A percentile compares a stretch with the other conserved stretches of the same genome.
Evolutionary conservation across 2,797 vertebrate genomes (phyloP).

Genomic region (Thripadectes ignobilis): DNA sequence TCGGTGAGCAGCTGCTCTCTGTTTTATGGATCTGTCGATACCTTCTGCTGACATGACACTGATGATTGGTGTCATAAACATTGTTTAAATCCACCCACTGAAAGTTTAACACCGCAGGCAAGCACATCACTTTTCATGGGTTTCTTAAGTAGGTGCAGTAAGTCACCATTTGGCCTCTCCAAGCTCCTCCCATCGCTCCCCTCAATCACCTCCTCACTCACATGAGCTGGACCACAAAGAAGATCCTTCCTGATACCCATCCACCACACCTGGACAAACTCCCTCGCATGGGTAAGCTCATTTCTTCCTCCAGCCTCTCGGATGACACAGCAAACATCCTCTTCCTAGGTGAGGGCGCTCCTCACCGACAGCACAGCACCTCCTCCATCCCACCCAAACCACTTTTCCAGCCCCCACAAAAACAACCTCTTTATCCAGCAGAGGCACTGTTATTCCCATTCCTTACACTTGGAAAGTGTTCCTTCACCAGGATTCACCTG

Average conservation of each 20-base stretch:
- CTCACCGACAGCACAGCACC: not conserved
- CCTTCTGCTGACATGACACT: not conserved
- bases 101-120: rapidly evolving
- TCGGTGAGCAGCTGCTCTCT: rapidly evolving
- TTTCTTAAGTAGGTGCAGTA: not conserved
- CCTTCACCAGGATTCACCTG: not conserved
- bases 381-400: not conserved
- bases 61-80: not conserved
- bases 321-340: rapidly evolving
- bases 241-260: not conserved
- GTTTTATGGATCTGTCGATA: not conserved
- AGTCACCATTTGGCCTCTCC: rapidly evolving
- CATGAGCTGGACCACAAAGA: rapidly evolving
- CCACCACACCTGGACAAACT: not conserved
- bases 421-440: not conserved
- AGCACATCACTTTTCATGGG: not conserved
- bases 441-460: not conserved
- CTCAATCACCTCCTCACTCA: not conserved
- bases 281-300: rapidly evolving
- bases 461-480: not conserved
- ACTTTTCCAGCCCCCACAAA: not conserved
- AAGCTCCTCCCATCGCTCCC: rapidly evolving
- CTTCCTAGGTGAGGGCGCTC: not conserved
- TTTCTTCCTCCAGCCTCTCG: not conserved
- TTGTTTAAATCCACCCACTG: not conserved